Percentiles rank a stretch among this genome's conserved stretches.
phyloP scores from a whole-genome alignment of 2,113 vertebrate genomes.

The Aspiorhynchus laticeps region DNA sequence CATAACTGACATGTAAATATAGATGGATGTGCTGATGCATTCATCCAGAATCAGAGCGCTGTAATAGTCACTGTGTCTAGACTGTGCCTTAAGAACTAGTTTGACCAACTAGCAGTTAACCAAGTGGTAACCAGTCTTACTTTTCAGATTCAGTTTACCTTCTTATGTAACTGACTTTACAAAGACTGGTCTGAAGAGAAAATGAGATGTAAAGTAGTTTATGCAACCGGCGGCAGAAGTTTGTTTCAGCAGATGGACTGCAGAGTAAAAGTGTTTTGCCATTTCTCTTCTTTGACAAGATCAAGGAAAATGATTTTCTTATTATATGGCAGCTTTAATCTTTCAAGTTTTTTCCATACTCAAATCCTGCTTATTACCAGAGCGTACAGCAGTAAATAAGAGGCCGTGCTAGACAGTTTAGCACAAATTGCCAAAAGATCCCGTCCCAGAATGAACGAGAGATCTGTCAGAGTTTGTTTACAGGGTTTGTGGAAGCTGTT shows the following conservation, averaged over 20 bases:
- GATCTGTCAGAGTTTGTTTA: constrained; percentile 22
- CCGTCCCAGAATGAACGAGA: background rate
- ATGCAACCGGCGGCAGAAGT: background rate
- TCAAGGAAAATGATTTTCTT: background rate
- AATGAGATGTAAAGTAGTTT: background rate
- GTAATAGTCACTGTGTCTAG: background rate
- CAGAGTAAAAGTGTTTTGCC: background rate
- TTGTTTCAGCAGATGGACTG: background rate
- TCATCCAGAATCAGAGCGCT: background rate
- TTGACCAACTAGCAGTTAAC: no score
- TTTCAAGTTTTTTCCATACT: background rate
- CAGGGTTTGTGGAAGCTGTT: background rate
- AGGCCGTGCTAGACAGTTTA: background rate
- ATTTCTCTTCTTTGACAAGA: background rate
- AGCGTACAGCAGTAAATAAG: constrained; percentile 5
- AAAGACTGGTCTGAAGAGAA: background rate
- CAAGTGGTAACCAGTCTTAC: background rate
- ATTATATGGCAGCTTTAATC: background rate
- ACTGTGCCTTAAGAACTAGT: no score
- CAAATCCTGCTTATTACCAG: background rate
- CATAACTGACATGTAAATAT: no score
- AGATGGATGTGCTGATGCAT: background rate
- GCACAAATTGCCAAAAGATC: background rate
- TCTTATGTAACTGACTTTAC: background rate
- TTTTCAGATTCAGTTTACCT: background rate